A percentile compares a stretch with the other conserved stretches of the same genome.
phyloP scores from a whole-genome alignment of 1,140 invertebrate species.

The honey bee (Apis mellifera) region Amel_HAv3.1 CM009943.2:5342501-5343000 shows the following conservation, averaged over 20 bases:
- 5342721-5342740: constrained; percentile 42
- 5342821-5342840: constrained; percentile 79
- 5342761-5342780: constrained; percentile 74
- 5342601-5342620: constrained; percentile 73
- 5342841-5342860: constrained; percentile 81
- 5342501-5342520: constrained; percentile 58
- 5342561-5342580: constrained; percentile 25
- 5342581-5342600: constrained; percentile 65
- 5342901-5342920: constrained; percentile 70
- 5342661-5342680: constrained; percentile 49
- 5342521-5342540: constrained; percentile 22
- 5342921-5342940: constrained; percentile 62
- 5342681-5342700: neutral
- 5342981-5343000: constrained; percentile 27
- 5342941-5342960: constrained; percentile 41
- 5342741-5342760: constrained; percentile 66
- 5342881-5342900: constrained; percentile 78
- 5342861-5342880: constrained; percentile 82
- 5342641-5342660: constrained; percentile 59
- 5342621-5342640: constrained; percentile 71
- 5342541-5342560: constrained; percentile 11
- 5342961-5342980: constrained; percentile 24
- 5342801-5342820: constrained; percentile 80
- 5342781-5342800: constrained; percentile 74
- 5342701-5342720: constrained; percentile 26